These are phyloP conservation scores for Buathra laborator DNA, from an alignment of 2,888 invertebrate genomes.

Conservation along the genomic window DNA sequence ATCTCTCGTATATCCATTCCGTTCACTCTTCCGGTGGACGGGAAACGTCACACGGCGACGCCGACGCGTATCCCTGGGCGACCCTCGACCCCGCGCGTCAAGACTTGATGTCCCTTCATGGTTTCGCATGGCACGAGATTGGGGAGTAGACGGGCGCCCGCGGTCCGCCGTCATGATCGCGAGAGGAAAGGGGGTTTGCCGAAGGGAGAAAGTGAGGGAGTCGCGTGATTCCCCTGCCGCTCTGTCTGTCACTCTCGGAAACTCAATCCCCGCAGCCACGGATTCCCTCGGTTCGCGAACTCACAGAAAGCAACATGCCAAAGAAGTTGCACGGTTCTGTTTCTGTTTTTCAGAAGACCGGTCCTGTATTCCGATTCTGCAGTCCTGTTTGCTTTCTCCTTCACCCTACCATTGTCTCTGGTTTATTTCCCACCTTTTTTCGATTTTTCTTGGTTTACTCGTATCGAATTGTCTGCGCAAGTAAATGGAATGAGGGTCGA, in stretches of 20 bases:
- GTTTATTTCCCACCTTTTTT: background rate
- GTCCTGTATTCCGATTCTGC: background rate
- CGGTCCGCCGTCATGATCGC: constrained; percentile 56
- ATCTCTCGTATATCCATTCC: constrained; percentile 18
- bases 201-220: constrained; percentile 50
- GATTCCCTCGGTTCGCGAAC: constrained; percentile 51
- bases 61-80: constrained; percentile 59
- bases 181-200: constrained; percentile 63
- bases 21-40: constrained; percentile 1
- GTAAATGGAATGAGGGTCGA: constrained; percentile 74
- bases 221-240: constrained; percentile 77
- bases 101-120: constrained; percentile 74
- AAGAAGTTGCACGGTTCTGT: constrained; percentile 19
- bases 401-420: background rate
- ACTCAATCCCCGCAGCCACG: constrained; percentile 16
- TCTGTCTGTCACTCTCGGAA: constrained; percentile 76
- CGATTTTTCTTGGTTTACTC: constrained; percentile 2
- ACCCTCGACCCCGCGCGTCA: constrained; percentile 70
- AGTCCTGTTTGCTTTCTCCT: background rate
- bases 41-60: constrained; percentile 63
- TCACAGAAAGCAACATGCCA: background rate
- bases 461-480: constrained; percentile 74
- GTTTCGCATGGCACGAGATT: constrained; percentile 69
- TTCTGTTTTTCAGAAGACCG: background rate
- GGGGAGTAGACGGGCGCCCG: constrained; percentile 46